Evolutionary conservation across 1,140 invertebrate species (phyloP), one percentile per base, ranked within the genome.

Genomic region (Apis florea): DNA sequence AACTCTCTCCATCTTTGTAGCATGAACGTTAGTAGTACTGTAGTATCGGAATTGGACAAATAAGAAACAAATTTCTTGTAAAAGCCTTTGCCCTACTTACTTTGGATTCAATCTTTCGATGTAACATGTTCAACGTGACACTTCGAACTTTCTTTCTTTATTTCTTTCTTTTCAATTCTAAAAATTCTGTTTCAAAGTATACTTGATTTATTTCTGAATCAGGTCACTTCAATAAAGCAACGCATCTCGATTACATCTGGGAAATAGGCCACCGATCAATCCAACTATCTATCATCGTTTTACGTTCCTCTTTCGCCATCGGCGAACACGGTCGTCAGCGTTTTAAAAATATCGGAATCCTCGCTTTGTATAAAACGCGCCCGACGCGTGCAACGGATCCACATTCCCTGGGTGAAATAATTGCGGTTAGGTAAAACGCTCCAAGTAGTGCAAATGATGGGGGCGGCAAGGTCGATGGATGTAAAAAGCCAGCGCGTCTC

Each of bases 381-480:
- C 63, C 64, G 40, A n/a, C 64, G 64, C 64, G 40, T n/a, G 0
- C 31, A 59, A 83, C 69, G 61, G 67, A 63, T 86, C 66, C 82
- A 72, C 73, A 82, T 82, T 75, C 56, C 26, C 78, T 78, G 26
- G 49, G 53, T 59, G 64, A 83, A 83, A 87, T 86, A 89, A 85
- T 89, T 83, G 71, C 58, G 49, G 67, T 87, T 87, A 75, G 69
- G 82, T 58, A 86, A 82, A 67, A 74, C 13, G 19, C 26, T 21
- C 9, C 54, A 31, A 82, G 69, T 72, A 59, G 77, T 69, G 85
- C 53, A 85, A 85, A 83, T 69, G 59, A 83, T 58, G 80, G 79
- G 71, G 85, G 78, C 85, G 74, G 24, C 85, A 85, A 89, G 88
- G 87, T 76, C 84, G 81, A 49, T 61, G 71, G 61, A 71, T 59